Evolutionary conservation across 2,113 vertebrate genomes (phyloP), one percentile per base, ranked within the genome.

Genomic region (Tachysurus vachellii): DNA sequence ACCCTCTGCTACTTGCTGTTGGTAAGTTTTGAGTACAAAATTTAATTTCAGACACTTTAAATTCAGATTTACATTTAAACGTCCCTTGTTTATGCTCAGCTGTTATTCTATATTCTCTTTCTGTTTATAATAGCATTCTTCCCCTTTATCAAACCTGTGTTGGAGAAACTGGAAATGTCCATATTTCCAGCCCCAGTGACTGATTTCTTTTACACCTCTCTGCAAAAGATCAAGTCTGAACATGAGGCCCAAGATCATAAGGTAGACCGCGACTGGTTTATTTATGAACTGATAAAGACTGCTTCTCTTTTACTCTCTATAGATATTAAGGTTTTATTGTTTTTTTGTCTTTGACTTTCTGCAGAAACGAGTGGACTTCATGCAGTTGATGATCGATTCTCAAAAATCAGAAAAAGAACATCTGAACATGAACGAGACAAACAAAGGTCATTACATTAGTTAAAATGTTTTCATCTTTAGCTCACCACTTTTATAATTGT

Each of bases 301-400:
- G 36, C 36, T 36, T 36, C 28, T 5, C 0, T 12, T 68, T 31
- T 26, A 6, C 0, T 8, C 14, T 17, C 68, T 36, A 47, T 17
- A 73, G 9, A 12, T 73, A 42, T 73, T 73, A 47, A 23, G 42
- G 8, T 73, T 13, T 31, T 59, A 80, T 12, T 50, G 54, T 31
- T 2, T 50, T 50, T 5, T 50, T 50, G 28, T 50, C n/a, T 77
- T 23, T 80, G 26, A 53, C 19, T 88, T 36, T 59, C 91, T 76
- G 23, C 85, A 97, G 96, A 92, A 89, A 11, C 91, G 95, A 87
- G 94, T 97, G 11, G 96, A 97, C 92, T 96, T 98, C 62, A 93
- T 97, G 91, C 96, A 97, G 92, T 80, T 97, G 66, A 96, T 98
- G 97, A 93, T 97, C 0, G 94, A 98, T n/a, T 93, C 94, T 87